Percentiles rank a stretch among this genome's conserved stretches.
These are phyloP conservation scores for Rallus limicola DNA, from an alignment of 2,113 vertebrate genomes.

Conservation along the genomic window DNA sequence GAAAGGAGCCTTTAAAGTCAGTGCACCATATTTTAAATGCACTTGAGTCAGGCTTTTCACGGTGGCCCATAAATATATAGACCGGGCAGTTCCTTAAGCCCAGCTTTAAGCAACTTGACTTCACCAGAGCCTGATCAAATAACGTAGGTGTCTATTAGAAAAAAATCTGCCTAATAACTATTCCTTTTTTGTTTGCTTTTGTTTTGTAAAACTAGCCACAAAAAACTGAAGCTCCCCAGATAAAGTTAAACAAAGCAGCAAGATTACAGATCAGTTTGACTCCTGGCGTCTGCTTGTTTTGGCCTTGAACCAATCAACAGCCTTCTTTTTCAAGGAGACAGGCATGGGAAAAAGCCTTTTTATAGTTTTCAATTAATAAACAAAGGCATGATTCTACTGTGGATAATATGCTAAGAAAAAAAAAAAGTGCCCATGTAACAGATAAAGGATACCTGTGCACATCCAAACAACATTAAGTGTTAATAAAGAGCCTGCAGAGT, in stretches of 20 bases:
- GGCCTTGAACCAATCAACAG: not conserved
- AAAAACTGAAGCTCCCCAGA: slow-evolving; percentile 7
- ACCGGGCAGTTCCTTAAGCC: not conserved
- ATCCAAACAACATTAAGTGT: not conserved
- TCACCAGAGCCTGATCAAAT: not conserved
- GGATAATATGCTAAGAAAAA: not conserved
- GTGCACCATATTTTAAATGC: not conserved
- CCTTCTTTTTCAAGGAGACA: not conserved
- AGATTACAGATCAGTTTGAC: slow-evolving; percentile 13
- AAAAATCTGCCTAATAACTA: not conserved
- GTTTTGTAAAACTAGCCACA: not conserved
- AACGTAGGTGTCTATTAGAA: not conserved
- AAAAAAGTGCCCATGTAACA: not conserved
- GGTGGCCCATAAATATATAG: not conserved
- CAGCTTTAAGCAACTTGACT: not conserved
- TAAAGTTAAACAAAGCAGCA: not conserved
- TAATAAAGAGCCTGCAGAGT: not conserved
- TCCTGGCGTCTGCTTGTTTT: not conserved
- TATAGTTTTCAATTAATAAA: slow-evolving; percentile 19
- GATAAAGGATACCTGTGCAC: not conserved
- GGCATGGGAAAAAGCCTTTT: not conserved
- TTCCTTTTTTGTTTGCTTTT: slow-evolving; percentile 1
- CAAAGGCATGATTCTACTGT: not conserved
- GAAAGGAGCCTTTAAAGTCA: not conserved
- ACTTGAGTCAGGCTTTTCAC: slow-evolving; percentile 9